These are phyloP conservation scores for Paradoxurus hermaphroditus DNA, from an alignment of 2,113 vertebrate genomes.

Conservation along the genomic window DNA sequence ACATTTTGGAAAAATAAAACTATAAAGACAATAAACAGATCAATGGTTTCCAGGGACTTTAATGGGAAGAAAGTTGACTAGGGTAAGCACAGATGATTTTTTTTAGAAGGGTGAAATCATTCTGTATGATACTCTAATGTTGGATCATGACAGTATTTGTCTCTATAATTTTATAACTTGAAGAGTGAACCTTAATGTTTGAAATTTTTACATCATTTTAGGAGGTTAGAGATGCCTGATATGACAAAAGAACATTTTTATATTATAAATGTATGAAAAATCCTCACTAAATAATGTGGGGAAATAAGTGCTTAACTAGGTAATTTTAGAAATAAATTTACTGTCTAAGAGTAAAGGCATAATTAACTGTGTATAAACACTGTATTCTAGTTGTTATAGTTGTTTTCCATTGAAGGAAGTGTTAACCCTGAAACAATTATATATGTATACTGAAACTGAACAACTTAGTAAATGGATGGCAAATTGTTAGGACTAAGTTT, in stretches of 20 bases:
- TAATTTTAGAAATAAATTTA: neutral
- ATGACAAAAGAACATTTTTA: neutral
- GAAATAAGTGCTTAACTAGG: neutral
- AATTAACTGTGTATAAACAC: neutral
- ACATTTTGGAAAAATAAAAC: neutral
- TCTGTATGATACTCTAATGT: neutral
- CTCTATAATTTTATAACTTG: neutral
- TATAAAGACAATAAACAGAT: neutral
- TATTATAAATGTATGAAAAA: neutral
- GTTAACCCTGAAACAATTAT: neutral
- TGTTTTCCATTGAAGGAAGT: neutral
- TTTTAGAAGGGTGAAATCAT: neutral
- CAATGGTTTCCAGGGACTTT: neutral
- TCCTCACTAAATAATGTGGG: neutral
- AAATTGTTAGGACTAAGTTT: neutral
- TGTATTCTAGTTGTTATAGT: neutral
- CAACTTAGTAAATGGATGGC: neutral
- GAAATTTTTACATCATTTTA: neutral
- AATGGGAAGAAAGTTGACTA: neutral
- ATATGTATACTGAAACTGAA: neutral
- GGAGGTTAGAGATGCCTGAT: neutral
- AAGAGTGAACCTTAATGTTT: neutral
- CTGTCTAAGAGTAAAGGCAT: neutral
- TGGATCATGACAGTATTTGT: neutral
- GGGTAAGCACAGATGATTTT: neutral